phyloP scores from a whole-genome alignment of 2,888 invertebrate genomes.

The Nipponacmea schrenckii region DNA sequence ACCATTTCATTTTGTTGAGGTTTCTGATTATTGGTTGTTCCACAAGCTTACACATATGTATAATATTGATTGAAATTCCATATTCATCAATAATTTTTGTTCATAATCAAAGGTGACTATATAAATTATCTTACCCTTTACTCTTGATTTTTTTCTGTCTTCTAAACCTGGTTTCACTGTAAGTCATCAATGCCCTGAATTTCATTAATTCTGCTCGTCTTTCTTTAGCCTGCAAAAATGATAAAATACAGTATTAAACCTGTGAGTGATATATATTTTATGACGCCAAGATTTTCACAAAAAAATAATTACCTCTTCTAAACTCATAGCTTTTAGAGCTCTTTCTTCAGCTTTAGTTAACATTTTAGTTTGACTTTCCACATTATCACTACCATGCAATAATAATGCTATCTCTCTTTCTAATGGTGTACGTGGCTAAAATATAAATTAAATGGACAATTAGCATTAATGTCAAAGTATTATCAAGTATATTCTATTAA shows the following conservation, averaged over 20 bases:
- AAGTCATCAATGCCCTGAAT: conserved; percentile 86
- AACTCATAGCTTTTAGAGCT: conserved; percentile 74
- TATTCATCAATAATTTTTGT: no score
- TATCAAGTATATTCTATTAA: conserved; percentile 4
- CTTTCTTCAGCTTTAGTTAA: conserved; percentile 69
- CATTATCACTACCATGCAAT: conserved; percentile 66
- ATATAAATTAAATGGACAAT: conserved; percentile 12
- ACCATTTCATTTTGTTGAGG: no score
- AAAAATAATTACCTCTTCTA: conserved; percentile 75
- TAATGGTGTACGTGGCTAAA: conserved; percentile 70
- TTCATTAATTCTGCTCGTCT: conserved; percentile 83
- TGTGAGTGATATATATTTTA: no score
- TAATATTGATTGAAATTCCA: no score
- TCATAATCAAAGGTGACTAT: no score
- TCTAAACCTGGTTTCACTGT: conserved; percentile 88
- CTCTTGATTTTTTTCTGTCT: conserved; percentile 95
- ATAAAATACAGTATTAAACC: background rate
- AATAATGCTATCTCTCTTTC: conserved; percentile 71
- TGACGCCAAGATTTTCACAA: no score
- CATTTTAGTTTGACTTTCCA: conserved; percentile 49
- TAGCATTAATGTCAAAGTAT: background rate
- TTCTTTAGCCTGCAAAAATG: conserved; percentile 73
- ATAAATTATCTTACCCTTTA: conserved; percentile 76
- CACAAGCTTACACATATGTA: background rate
- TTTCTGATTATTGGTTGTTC: no score